A percentile compares a stretch with the other conserved stretches of the same genome.
Evolutionary conservation across 2,113 vertebrate species (phyloP).

Genomic region (Oncorhynchus masou): DNA sequence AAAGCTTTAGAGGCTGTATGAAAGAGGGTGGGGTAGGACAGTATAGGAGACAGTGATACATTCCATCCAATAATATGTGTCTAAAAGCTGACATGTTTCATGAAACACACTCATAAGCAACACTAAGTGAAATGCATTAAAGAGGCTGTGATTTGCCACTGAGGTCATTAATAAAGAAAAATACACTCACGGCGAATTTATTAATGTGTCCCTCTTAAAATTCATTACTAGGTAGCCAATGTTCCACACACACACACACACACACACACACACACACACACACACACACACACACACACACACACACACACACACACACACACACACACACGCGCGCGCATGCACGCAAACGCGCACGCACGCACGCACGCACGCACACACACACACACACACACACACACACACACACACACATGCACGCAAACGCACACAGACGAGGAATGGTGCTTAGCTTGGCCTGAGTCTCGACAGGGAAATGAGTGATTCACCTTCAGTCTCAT

Average conservation of each 20-base stretch:
- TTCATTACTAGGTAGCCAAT: slow-evolving; percentile 63
- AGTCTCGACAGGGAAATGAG: slow-evolving; percentile 32
- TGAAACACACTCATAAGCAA: slow-evolving; percentile 70
- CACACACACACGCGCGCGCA: background rate
- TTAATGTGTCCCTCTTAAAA: slow-evolving; percentile 63
- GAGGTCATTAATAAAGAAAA: slow-evolving; percentile 71
- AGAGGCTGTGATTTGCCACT: slow-evolving; percentile 65
- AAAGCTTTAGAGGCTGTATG: background rate
- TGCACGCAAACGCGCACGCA: too few species aligned
- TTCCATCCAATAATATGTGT: slow-evolving; percentile 49
- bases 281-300: background rate
- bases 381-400: background rate
- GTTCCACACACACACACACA: slow-evolving; percentile 21
- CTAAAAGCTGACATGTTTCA: slow-evolving; percentile 68
- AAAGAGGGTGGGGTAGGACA: background rate
- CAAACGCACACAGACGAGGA: background rate
- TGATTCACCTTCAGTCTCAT: slow-evolving; percentile 52
- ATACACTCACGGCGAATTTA: slow-evolving; percentile 70
- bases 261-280: background rate
- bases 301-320: slow-evolving; percentile 6
- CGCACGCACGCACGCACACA: background rate
- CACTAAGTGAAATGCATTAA: slow-evolving; percentile 74
- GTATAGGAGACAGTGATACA: slow-evolving; percentile 50
- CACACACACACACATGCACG: background rate
- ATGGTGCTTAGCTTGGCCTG: slow-evolving; percentile 13